phyloP scores from a whole-genome alignment of 2,888 invertebrate genomes.

The Conomelus anceps region DNA sequence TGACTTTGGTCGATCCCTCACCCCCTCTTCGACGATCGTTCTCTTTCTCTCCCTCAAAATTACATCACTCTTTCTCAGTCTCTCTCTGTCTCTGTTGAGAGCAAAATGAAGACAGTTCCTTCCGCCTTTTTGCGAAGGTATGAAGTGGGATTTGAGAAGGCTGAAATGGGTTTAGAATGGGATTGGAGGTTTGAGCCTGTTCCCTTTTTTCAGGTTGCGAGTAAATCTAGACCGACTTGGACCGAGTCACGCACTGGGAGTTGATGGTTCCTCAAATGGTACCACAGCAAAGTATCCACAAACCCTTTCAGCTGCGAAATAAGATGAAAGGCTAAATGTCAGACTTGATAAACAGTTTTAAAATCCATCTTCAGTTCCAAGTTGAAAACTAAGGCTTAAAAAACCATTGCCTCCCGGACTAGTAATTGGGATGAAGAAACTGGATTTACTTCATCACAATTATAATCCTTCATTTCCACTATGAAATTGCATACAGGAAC shows the following conservation, averaged over 20 bases:
- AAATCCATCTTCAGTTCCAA: background rate
- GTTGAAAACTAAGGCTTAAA: background rate
- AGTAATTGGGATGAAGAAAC: too few species aligned
- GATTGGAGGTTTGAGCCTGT: background rate
- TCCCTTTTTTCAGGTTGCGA: background rate
- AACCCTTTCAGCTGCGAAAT: background rate
- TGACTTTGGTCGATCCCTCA: background rate
- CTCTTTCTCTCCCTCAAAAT: too few species aligned
- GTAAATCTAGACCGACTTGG: background rate
- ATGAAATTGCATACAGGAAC: too few species aligned
- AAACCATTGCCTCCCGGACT: background rate
- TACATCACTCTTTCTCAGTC: too few species aligned
- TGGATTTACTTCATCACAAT: too few species aligned
- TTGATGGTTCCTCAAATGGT: background rate
- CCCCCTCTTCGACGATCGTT: too few species aligned
- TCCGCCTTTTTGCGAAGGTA: background rate
- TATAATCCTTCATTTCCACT: too few species aligned
- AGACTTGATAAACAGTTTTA: background rate
- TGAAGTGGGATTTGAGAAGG: background rate
- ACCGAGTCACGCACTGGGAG: background rate
- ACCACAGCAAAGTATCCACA: background rate
- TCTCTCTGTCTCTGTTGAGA: too few species aligned
- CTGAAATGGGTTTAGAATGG: background rate
- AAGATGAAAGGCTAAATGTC: background rate
- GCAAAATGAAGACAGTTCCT: background rate